Evolutionary conservation across 2,113 vertebrate species (phyloP), one percentile per base, ranked within the genome.

Genomic region (Amphiprion percula): DNA sequence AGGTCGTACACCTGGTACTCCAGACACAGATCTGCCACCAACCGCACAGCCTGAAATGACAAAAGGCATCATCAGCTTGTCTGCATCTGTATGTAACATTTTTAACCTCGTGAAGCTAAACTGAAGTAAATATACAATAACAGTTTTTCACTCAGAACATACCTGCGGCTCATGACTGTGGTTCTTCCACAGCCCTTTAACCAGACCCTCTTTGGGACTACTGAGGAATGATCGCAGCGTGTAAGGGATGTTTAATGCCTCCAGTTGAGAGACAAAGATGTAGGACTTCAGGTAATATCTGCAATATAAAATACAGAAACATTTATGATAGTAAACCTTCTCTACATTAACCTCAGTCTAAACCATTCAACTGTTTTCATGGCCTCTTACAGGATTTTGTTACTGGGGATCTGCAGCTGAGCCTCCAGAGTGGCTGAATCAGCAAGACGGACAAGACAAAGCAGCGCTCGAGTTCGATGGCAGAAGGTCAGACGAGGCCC

Each of bases 181-280:
- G 79, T 99, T 99, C 74, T 98, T 99, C 98, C 98, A 99, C 0
- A 99, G 91, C 5, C 98, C 98, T 82, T 99, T 99, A 55, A 99
- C 95, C 94, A 99, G 95, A 53, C 97, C 98, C 82, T 99, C 98
- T 88, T 99, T 99, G 0, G 97, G 95, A 62, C 96, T 96, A 74
- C 85, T 97, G 77, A 96, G 95, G 80, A 99, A 99, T 5, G 96
- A 95, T 80, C 97, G 96, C 12, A 96, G 94, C 0, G 97, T 99
- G 74, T 97, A 97, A 0, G 97, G 97, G 76, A 99, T 97, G 88
- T 98, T 98, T 80, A 99, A 83, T 0, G 77, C 93, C 93, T 99
- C 97, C 94, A 99, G 95, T 39, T 96, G 96, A 30, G 97, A 94
- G 79, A 99, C 95, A 58, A 96, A 99, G 71, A 96, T 92, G 84